Conservation (phyloP, 1,140 invertebrate species). For the Agraylea sexmaculata region DNA sequence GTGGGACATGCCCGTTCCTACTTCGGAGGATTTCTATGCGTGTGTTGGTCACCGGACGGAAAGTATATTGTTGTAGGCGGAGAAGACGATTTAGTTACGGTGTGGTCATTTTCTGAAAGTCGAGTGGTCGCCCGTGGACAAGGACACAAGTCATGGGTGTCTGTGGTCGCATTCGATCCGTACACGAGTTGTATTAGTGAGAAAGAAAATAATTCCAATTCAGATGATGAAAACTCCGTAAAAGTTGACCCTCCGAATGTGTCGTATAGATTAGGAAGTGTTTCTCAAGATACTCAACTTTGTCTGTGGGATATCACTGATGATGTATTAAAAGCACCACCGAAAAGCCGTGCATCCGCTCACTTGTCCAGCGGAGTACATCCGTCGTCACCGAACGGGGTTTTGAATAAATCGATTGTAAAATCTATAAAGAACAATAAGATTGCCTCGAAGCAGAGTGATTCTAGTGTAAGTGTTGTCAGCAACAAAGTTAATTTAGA, state of each 20-base stretch:
- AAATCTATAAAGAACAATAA: constrained; percentile 23
- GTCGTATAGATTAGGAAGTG: constrained; percentile 86
- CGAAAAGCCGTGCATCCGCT: constrained; percentile 34
- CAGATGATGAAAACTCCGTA: constrained; percentile 30
- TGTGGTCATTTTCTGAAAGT: constrained; percentile 91
- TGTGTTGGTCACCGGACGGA: constrained; percentile 96
- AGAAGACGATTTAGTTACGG: constrained; percentile 96
- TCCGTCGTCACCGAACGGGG: constrained; percentile 30
- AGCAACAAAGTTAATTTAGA: constrained; percentile 11
- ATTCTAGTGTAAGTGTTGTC: constrained; percentile 4
- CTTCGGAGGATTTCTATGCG: constrained; percentile 91
- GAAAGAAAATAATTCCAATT: constrained; percentile 39
- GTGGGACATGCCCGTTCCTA: constrained; percentile 85
- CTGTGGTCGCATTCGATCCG: constrained; percentile 93
- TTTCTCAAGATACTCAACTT: constrained; percentile 95
- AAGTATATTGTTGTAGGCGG: constrained; percentile 93
- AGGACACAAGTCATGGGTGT: constrained; percentile 92
- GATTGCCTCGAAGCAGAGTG: constrained; percentile 26
- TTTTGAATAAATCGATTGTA: constrained; percentile 25
- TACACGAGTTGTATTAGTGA: constrained; percentile 51
- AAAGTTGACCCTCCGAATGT: constrained; percentile 41
- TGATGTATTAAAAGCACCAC: constrained; percentile 68
- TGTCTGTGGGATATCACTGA: constrained; percentile 98
- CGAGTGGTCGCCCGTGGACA: constrained; percentile 91
- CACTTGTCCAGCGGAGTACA: constrained; percentile 28